A percentile compares a stretch with the other conserved stretches of the same genome.
Evolutionary conservation across 2,888 invertebrate genomes (phyloP).

Genomic region (Brenthis hecate): DNA sequence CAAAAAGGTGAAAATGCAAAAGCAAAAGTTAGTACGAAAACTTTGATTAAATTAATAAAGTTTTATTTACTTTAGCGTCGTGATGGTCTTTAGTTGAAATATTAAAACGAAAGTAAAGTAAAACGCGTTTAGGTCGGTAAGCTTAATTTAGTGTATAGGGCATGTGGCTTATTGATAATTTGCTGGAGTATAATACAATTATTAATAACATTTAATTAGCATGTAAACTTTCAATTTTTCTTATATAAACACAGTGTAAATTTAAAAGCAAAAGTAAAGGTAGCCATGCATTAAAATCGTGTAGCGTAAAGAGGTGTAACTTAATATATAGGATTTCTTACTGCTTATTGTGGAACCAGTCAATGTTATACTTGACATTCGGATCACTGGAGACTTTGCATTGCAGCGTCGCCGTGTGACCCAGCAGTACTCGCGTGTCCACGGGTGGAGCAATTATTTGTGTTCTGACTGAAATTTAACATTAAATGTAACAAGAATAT

Average conservation of each 20-base stretch:
- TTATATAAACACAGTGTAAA: constrained; percentile 1
- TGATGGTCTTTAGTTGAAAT: too few species aligned
- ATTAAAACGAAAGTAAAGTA: too few species aligned
- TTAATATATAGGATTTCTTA: constrained; percentile 68
- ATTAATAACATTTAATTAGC: background rate
- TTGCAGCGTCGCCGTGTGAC: constrained; percentile 95
- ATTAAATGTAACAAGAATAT: background rate
- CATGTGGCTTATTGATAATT: background rate
- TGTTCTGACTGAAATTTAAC: constrained; percentile 87
- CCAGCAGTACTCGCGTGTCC: constrained; percentile 94
- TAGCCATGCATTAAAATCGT: constrained; percentile 30
- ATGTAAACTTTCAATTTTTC: constrained; percentile 30
- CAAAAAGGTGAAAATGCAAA: too few species aligned
- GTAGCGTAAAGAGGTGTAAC: constrained; percentile 31
- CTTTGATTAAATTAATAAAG: too few species aligned
- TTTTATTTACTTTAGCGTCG: too few species aligned
- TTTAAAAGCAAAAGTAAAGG: constrained; percentile 32
- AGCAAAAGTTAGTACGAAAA: too few species aligned
- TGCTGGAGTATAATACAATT: background rate
- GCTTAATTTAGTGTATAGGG: too few species aligned
- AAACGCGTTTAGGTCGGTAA: too few species aligned
- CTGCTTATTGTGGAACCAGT: constrained; percentile 95
- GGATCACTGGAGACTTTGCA: constrained; percentile 97
- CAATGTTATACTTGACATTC: constrained; percentile 91
- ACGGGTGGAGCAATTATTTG: constrained; percentile 97